These are phyloP conservation scores for Scaptomyza cyrtandrae DNA, from an alignment of 2,888 invertebrate species.

Conservation along the genomic window DNA sequence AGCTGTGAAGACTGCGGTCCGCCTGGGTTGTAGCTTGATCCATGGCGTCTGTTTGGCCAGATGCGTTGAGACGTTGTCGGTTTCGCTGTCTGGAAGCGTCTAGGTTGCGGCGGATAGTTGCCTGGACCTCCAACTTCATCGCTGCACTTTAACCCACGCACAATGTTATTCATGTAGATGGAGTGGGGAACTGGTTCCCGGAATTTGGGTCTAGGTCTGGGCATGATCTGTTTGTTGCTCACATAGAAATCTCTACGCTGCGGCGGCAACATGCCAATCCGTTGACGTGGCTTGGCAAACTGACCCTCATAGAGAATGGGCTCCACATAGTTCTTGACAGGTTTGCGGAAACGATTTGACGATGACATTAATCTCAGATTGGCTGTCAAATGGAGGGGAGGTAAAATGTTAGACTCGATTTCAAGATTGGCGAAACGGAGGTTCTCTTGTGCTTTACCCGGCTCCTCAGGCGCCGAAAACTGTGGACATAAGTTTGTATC, in stretches of 20 bases:
- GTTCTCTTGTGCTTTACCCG: conserved; percentile 14
- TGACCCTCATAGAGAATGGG: conserved; percentile 68
- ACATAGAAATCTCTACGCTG: conserved; percentile 57
- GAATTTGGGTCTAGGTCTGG: conserved; percentile 56
- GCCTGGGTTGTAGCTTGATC: neutral
- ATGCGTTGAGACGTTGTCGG: conserved; percentile 7
- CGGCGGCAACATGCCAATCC: conserved; percentile 32
- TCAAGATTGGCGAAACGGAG: neutral
- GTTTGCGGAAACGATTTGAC: conserved; percentile 45
- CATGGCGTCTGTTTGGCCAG: conserved; percentile 23
- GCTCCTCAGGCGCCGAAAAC: conserved; percentile 38
- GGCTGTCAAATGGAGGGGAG: neutral
- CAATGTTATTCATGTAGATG: conserved; percentile 71
- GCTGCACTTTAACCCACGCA: conserved; percentile 62
- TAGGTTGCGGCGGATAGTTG: neutral
- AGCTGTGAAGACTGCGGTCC: neutral
- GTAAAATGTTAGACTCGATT: neutral
- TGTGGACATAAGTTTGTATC: conserved; percentile 68
- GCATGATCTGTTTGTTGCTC: conserved; percentile 67
- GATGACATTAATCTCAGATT: conserved; percentile 11
- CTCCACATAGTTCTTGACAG: conserved; percentile 68
- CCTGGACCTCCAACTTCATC: conserved; percentile 38
- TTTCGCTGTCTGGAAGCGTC: conserved; percentile 15
- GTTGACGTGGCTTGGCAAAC: conserved; percentile 58
- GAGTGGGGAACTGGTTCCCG: conserved; percentile 58